Percentiles rank a stretch among this genome's conserved stretches.
Evolutionary conservation across 2,888 invertebrate species (phyloP).

Genomic region (Pomacea canaliculata): DNA sequence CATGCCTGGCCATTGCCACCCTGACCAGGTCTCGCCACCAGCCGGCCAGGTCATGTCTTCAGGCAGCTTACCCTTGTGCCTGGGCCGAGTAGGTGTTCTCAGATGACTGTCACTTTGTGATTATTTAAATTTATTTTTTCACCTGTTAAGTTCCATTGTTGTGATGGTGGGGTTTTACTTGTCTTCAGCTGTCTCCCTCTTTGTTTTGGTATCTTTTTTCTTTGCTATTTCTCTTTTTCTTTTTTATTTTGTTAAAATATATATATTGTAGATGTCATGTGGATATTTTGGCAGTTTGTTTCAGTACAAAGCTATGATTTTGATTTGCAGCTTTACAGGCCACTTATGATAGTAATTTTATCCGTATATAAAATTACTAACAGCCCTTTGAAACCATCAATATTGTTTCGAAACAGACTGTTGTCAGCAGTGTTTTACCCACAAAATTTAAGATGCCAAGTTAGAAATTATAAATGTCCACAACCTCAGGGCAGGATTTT

Average conservation of each 20-base stretch:
- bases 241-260: background rate
- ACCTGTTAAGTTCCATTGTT: background rate
- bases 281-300: too few species aligned
- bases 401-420: too few species aligned
- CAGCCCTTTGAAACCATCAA: too few species aligned
- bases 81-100: conserved; percentile 24
- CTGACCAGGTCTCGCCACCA: conserved; percentile 22
- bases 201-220: background rate
- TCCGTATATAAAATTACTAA: too few species aligned
- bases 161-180: too few species aligned
- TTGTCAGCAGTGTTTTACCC: too few species aligned
- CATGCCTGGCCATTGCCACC: conserved; percentile 12
- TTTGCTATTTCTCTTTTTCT: conserved; percentile 1
- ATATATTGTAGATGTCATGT: background rate
- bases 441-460: too few species aligned
- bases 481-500: too few species aligned
- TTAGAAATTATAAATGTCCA: too few species aligned
- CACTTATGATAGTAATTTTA: too few species aligned
- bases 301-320: too few species aligned
- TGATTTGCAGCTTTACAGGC: too few species aligned
- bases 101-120: background rate
- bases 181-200: background rate
- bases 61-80: conserved; percentile 17
- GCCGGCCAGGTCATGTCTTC: conserved; percentile 20
- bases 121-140: background rate